Evolutionary conservation across 2,113 vertebrate genomes (phyloP).

Genomic region (Pelobates fuscus): DNA sequence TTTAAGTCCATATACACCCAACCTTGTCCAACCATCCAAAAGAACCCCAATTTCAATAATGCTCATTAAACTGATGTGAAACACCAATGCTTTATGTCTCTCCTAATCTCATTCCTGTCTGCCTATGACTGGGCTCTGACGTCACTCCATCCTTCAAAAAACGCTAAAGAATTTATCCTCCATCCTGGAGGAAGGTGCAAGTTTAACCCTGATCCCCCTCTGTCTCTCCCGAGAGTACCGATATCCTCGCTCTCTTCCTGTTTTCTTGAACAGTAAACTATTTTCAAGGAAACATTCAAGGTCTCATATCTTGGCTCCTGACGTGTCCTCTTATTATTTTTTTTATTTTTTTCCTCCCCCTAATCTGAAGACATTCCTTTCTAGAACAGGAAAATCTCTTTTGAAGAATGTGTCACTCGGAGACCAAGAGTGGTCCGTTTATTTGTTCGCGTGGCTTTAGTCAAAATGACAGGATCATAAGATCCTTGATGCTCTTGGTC

Average conservation of each 20-base stretch:
- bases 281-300: slow-evolving; percentile 34
- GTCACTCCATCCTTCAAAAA: slow-evolving; percentile 29
- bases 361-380: slow-evolving; percentile 22
- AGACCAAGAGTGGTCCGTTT: neutral
- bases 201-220: slow-evolving; percentile 26
- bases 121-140: slow-evolving; percentile 10
- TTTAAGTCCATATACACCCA: slow-evolving; percentile 8
- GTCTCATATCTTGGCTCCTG: slow-evolving; percentile 15
- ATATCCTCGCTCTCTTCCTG: slow-evolving; percentile 46
- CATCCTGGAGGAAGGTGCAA: slow-evolving; percentile 43
- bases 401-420: slow-evolving; percentile 22
- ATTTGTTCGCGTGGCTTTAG: slow-evolving; percentile 5
- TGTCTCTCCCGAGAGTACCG: slow-evolving; percentile 27
- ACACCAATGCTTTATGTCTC: neutral
- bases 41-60: neutral
- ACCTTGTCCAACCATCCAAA: slow-evolving; percentile 18
- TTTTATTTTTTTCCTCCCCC: slow-evolving; percentile 13
- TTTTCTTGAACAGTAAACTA: slow-evolving; percentile 43
- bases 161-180: slow-evolving; percentile 35
- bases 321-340: neutral
- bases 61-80: slow-evolving; percentile 5
- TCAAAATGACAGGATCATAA: slow-evolving; percentile 2
- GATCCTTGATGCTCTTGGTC: neutral
- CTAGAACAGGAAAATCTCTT: slow-evolving; percentile 27
- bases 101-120: slow-evolving; percentile 5